Percentiles rank a stretch among this genome's conserved stretches.
These are phyloP conservation scores for Ennomos erosarius DNA, from an alignment of 2,888 invertebrate genomes.

Conservation along the genomic window DNA sequence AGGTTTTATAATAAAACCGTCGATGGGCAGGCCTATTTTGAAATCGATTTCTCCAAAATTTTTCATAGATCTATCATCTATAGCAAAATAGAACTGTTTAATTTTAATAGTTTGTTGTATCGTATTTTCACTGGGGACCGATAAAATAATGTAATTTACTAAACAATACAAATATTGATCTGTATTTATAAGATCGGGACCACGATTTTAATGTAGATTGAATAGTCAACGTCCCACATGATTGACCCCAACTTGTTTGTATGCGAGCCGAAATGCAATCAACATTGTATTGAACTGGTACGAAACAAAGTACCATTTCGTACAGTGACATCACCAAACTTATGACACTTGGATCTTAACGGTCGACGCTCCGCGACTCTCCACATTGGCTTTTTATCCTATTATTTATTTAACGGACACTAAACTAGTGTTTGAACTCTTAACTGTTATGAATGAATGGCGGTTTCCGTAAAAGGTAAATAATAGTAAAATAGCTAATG, in stretches of 20 bases:
- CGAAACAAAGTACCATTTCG: constrained; percentile 25
- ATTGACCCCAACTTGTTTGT: constrained; percentile 26
- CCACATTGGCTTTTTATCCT: constrained; percentile 42
- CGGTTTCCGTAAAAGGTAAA: constrained; percentile 44
- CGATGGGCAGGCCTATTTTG: too few relatives aligned
- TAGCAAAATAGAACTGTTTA: too few relatives aligned
- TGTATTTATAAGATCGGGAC: constrained; percentile 1
- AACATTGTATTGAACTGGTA: constrained; percentile 30
- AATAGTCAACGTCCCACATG: constrained; percentile 5
- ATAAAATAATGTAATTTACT: background rate
- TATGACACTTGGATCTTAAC: constrained; percentile 40
- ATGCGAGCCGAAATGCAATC: constrained; percentile 23
- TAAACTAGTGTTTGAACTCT: constrained; percentile 52
- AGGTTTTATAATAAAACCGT: too few relatives aligned
- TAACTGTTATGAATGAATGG: constrained; percentile 46
- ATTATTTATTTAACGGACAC: constrained; percentile 56
- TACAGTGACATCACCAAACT: constrained; percentile 35
- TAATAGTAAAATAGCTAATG: constrained; percentile 49
- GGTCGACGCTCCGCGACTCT: constrained; percentile 45
- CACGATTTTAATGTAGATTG: constrained; percentile 1
- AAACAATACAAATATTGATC: constrained; percentile 5
- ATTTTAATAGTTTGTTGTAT: too few relatives aligned
- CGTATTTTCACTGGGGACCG: background rate
- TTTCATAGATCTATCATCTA: too few relatives aligned
- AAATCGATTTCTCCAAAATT: too few relatives aligned